Base-by-base conservation (phyloP, 2,888 invertebrate genomes). In the Agrochola circellaris region DNA sequence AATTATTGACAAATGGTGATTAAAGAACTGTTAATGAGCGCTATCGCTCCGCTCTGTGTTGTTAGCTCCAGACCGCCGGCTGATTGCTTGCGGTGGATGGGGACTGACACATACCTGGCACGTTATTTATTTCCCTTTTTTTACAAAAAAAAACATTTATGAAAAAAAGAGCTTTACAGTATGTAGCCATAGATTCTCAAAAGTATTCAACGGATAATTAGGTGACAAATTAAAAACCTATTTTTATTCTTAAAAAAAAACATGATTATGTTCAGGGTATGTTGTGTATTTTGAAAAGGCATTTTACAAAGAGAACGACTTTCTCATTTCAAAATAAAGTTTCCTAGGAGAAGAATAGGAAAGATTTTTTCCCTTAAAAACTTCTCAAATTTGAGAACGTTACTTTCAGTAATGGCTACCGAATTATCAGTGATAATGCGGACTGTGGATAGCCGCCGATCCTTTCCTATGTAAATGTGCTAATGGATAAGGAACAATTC, bases 21-120 rank as follows among this genome's bases (percentile, higher is more conserved):
- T 81, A 84, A 75, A 75, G 81, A 84, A 26, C 26, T 30, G 62
- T 48, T 66, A 73, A 70, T 61, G 80, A 84, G 73, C 61, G 69
- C 56, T 38, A 69, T 45, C 54, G 56, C 42, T 68, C 26, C 56
- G 42, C 30, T 62, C 30, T 51, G 74, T 23, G 62, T 9, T 54
- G 81, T 71, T 56, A 26, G 82, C 26, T 42, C 13, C 15, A 17
- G 4, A 56, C 82, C 82, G 85, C 82, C 56, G 67, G 62, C 66
- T 80, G 75, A 75, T 82, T 75, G 75, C 68, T 68, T 75, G 82
- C 64, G 67, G 75, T 3, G 34, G 23, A n/a, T 17, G 38, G 67
- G 13, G 26, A 9, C 48, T 69, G 79, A 66, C 61, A 23, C 38
- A 65, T 26, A 26, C 30, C 34, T 56, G 23, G 30, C 30, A 26